Percentiles rank a stretch among this genome's conserved stretches.
phyloP scores from a whole-genome alignment of 2,888 invertebrate species.

The Leptothorax acervorum region DNA sequence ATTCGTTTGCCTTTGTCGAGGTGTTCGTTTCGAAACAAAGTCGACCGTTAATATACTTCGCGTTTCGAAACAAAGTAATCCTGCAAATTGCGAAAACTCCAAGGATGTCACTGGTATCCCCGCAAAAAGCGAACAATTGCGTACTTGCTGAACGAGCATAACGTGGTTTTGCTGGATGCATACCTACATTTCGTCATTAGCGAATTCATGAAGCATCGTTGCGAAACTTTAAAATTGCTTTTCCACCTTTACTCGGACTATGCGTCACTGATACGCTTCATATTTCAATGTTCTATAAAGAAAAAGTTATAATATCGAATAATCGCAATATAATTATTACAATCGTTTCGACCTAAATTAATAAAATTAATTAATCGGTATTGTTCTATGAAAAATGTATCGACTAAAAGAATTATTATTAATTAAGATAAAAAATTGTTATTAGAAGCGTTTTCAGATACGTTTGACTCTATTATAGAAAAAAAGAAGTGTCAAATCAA shows the following conservation, averaged over 20 bases:
- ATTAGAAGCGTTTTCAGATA: neutral
- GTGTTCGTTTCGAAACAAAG: neutral
- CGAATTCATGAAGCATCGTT: neutral
- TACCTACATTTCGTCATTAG: neutral
- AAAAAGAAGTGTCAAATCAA: too few relatives aligned
- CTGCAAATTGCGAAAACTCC: slow-evolving; percentile 36
- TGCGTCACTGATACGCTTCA: neutral
- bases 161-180: neutral
- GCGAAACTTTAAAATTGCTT: slow-evolving; percentile 1
- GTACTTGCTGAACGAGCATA: neutral
- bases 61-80: slow-evolving; percentile 29
- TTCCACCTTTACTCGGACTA: neutral
- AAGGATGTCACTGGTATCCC: neutral
- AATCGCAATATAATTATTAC: neutral
- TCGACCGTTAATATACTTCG: neutral
- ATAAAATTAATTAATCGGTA: neutral
- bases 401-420: neutral
- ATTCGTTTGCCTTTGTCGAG: neutral
- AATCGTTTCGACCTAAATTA: neutral
- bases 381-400: neutral
- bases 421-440: slow-evolving; percentile 11
- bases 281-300: neutral
- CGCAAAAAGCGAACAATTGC: slow-evolving; percentile 27
- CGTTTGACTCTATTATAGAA: neutral
- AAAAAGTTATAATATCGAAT: neutral